phyloP scores from a whole-genome alignment of 2,113 vertebrate genomes.

The Phodopus roborovskii region DNA sequence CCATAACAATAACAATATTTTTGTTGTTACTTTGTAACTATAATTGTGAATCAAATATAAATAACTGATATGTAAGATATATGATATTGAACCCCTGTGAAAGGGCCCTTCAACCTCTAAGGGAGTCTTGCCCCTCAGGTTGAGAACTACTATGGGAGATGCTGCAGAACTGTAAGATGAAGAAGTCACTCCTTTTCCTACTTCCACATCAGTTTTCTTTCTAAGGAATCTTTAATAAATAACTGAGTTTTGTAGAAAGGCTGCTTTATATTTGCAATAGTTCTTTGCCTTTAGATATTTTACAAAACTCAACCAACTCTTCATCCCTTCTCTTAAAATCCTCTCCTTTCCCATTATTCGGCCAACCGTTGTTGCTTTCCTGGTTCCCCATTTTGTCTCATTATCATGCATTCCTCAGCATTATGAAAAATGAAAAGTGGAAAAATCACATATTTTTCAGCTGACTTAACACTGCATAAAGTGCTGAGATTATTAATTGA shows the following conservation, averaged over 20 bases:
- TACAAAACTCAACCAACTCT: slow-evolving; percentile 83
- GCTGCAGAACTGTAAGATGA: neutral
- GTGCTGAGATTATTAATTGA: slow-evolving; percentile 91
- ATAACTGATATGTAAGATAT: neutral
- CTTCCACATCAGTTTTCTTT: slow-evolving; percentile 43
- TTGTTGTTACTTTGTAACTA: neutral
- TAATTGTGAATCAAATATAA: neutral
- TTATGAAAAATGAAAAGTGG: slow-evolving; percentile 87
- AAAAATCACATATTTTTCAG: slow-evolving; percentile 89
- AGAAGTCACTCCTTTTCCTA: neutral
- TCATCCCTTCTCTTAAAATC: slow-evolving; percentile 78
- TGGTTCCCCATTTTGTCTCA: slow-evolving; percentile 82
- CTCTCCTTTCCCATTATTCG: slow-evolving; percentile 84
- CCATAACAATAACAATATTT: neutral
- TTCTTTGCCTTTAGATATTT: slow-evolving; percentile 80
- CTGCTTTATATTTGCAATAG: slow-evolving; percentile 72
- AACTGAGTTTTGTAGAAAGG: slow-evolving; percentile 57
- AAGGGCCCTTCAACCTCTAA: neutral
- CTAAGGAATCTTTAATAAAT: slow-evolving; percentile 38
- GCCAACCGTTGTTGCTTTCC: slow-evolving; percentile 85
- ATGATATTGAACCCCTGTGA: neutral
- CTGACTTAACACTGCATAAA: slow-evolving; percentile 89
- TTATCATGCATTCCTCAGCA: slow-evolving; percentile 89
- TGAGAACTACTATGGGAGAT: neutral
- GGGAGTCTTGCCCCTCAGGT: neutral